Evolutionary conservation across 1,140 invertebrate species (phyloP).

Genomic region (Phthorimaea operculella): DNA sequence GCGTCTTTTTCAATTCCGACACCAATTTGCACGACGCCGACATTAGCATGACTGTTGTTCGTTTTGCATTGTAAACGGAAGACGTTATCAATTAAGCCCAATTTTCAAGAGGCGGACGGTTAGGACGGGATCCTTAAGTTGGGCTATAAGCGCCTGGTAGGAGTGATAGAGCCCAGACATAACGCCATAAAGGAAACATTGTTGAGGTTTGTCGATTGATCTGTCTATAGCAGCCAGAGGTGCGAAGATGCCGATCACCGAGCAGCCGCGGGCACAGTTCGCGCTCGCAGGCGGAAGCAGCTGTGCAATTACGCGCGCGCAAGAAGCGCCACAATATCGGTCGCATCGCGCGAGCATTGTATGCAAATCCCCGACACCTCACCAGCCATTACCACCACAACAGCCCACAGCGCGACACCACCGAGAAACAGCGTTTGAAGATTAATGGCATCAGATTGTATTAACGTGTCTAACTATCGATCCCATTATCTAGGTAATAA

Average conservation of each 20-base stretch:
- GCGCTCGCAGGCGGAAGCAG: not conserved
- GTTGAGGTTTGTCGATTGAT: too few relatives aligned
- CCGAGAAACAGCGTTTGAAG: not conserved
- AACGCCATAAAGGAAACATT: too few relatives aligned
- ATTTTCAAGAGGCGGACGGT: too few relatives aligned
- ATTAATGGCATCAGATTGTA: slow-evolving; percentile 1
- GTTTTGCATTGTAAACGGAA: too few relatives aligned
- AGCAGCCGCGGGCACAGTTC: not conserved
- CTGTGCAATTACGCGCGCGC: not conserved
- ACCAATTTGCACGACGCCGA: slow-evolving; percentile 4
- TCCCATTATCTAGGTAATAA: slow-evolving; percentile 1
- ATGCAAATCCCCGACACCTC: slow-evolving; percentile 27
- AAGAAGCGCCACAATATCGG: slow-evolving; percentile 11
- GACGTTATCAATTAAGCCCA: too few relatives aligned
- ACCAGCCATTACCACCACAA: not conserved
- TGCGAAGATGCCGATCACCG: not conserved
- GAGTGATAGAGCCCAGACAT: too few relatives aligned
- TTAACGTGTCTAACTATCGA: slow-evolving; percentile 1
- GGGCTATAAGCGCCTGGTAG: too few relatives aligned
- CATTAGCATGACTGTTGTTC: not conserved
- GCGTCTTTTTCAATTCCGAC: slow-evolving; percentile 37
- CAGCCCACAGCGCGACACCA: too few relatives aligned
- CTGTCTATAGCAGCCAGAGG: too few relatives aligned
- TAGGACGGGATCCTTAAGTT: too few relatives aligned
- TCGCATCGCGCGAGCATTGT: slow-evolving; percentile 21